Evolutionary conservation across 2,797 vertebrate genomes (phyloP).

Genomic region (Crocidura indochinensis): DNA sequence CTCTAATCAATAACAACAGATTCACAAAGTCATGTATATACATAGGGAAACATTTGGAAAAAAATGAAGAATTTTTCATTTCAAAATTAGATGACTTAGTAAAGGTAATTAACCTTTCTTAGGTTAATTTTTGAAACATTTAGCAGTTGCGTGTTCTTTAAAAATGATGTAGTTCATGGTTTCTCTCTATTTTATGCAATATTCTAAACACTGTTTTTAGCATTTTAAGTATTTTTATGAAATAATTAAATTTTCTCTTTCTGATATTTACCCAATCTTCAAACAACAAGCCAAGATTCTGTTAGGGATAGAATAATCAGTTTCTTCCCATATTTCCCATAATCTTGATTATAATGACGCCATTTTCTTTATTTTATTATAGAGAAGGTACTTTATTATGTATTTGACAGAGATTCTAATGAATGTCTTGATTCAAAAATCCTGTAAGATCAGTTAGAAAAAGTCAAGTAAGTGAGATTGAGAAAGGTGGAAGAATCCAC

Average conservation of each 20-base stretch:
- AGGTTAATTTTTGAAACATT: slow-evolving; percentile 67
- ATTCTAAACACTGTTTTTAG: slow-evolving; percentile 14
- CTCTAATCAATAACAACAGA: background rate
- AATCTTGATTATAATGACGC: background rate
- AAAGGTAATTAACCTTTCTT: slow-evolving; percentile 73
- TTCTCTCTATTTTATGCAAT: slow-evolving; percentile 39
- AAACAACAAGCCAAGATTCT: slow-evolving; percentile 50
- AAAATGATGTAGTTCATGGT: slow-evolving; percentile 28
- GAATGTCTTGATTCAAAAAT: background rate
- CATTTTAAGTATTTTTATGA: slow-evolving; percentile 42
- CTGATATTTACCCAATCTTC: slow-evolving; percentile 32
- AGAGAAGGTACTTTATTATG: background rate
- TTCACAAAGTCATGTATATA: background rate
- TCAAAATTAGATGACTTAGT: slow-evolving; percentile 52
- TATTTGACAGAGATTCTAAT: background rate
- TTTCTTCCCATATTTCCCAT: slow-evolving; percentile 27
- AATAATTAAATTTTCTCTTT: slow-evolving; percentile 58
- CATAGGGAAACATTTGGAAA: slow-evolving; percentile 35
- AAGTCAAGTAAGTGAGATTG: background rate
- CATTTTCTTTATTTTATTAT: slow-evolving; percentile 3
- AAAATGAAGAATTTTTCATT: slow-evolving; percentile 44
- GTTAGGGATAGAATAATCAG: background rate
- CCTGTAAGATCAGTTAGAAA: background rate
- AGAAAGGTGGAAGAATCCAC: background rate
- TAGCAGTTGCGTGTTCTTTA: slow-evolving; percentile 51